Conservation (phyloP, 2,888 invertebrate genomes). For the Epinotia brunnichana region DNA sequence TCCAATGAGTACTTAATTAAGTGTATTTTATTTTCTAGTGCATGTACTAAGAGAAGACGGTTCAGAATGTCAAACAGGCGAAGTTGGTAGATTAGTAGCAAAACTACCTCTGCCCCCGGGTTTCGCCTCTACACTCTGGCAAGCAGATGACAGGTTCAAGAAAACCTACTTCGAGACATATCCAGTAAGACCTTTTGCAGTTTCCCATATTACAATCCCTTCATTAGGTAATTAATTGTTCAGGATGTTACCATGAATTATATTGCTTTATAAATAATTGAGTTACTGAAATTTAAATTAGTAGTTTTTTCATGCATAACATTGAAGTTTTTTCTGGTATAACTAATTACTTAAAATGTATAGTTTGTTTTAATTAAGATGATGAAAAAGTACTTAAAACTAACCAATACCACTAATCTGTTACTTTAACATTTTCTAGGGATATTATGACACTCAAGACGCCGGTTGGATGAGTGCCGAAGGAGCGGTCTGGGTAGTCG, state of each 20-base stretch:
- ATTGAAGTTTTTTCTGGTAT: not conserved
- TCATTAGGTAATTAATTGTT: not conserved
- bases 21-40: constrained; percentile 56
- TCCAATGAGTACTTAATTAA: not conserved
- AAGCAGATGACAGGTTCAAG: constrained; percentile 90
- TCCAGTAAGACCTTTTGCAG: constrained; percentile 85
- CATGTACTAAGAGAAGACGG: constrained; percentile 84
- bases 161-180: constrained; percentile 92
- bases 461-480: constrained; percentile 93
- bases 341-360: no score
- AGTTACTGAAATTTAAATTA: constrained; percentile 1
- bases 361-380: no score
- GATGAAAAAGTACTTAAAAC: no score
- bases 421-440: constrained; percentile 78
- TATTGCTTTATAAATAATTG: not conserved
- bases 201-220: constrained; percentile 14
- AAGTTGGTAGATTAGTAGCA: constrained; percentile 92
- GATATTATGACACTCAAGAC: constrained; percentile 97
- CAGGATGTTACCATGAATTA: not conserved
- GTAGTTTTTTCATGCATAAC: not conserved
- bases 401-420: no score
- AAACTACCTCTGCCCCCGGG: constrained; percentile 96
- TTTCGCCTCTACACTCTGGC: constrained; percentile 91
- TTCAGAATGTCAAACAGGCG: constrained; percentile 86
- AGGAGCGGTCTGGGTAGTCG: constrained; percentile 94